Conservation (phyloP, 92 coral and sea anemone species). For the Porites divaricata region DNA sequence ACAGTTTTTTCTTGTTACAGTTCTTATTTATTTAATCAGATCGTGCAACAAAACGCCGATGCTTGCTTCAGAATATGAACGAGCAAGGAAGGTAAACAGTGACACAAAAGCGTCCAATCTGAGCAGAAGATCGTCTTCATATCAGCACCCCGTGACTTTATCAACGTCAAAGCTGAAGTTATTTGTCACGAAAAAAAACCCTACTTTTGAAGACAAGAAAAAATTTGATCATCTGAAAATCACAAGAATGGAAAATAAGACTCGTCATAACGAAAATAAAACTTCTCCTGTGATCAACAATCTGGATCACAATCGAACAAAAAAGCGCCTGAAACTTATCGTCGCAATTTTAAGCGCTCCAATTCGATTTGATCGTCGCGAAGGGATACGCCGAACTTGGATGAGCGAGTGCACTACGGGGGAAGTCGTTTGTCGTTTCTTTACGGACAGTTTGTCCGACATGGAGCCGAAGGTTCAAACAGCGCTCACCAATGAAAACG, state of each 20-base stretch:
- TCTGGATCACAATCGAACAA: neutral
- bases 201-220: neutral
- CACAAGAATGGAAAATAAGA: neutral
- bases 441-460: conserved; percentile 78
- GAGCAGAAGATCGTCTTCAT: conserved; percentile 2
- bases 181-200: neutral
- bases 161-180: neutral
- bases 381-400: conserved; percentile 91
- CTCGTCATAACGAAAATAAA: neutral
- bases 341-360: conserved; percentile 93
- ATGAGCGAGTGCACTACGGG: conserved; percentile 70
- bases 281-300: neutral
- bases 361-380: conserved; percentile 83
- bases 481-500: conserved; percentile 67
- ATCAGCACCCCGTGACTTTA: neutral
- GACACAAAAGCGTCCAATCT: neutral
- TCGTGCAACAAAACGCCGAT: conserved; percentile 19
- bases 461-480: conserved; percentile 65
- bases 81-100: neutral
- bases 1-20: conserved; percentile 14
- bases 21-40: conserved; percentile 18
- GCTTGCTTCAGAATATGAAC: neutral
- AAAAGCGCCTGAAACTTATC: conserved; percentile 57
- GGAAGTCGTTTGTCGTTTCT: conserved; percentile 85
- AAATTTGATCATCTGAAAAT: neutral